Conservation (phyloP, 2,888 invertebrate species). For the Zootermopsis nevadensis region DNA sequence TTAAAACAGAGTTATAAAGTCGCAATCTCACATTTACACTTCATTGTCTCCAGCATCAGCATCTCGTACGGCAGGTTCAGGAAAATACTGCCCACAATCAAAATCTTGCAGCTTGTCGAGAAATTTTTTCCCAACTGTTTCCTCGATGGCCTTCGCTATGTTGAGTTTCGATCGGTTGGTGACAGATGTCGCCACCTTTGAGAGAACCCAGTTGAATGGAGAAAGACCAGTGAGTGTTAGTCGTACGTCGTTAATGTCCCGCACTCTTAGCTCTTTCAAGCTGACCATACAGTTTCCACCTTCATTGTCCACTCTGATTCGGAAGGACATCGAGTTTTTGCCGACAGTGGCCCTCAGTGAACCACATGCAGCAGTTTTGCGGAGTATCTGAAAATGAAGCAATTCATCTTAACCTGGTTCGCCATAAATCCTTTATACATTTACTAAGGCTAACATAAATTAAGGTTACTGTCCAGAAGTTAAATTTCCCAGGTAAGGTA, state of each 20-base stretch:
- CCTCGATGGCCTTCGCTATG: background rate
- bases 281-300: slow-evolving; percentile 10
- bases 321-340: background rate
- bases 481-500: no score
- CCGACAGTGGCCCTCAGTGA: background rate
- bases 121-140: background rate
- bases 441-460: no score
- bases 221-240: background rate
- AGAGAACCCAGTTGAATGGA: slow-evolving; percentile 22
- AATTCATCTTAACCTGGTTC: no score
- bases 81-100: background rate
- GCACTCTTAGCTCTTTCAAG: background rate
- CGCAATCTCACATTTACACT: no score
- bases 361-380: background rate
- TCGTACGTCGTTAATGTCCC: background rate
- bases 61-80: background rate
- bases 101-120: background rate
- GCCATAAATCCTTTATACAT: no score
- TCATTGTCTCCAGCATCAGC: background rate
- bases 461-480: no score
- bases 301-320: background rate
- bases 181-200: background rate
- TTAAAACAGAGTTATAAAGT: no score
- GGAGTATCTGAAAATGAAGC: background rate
- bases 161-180: background rate